Percentiles rank a stretch among this genome's conserved stretches.
Conservation (phyloP, 2,113 vertebrate species). For the Fulmarus glacialis region DNA sequence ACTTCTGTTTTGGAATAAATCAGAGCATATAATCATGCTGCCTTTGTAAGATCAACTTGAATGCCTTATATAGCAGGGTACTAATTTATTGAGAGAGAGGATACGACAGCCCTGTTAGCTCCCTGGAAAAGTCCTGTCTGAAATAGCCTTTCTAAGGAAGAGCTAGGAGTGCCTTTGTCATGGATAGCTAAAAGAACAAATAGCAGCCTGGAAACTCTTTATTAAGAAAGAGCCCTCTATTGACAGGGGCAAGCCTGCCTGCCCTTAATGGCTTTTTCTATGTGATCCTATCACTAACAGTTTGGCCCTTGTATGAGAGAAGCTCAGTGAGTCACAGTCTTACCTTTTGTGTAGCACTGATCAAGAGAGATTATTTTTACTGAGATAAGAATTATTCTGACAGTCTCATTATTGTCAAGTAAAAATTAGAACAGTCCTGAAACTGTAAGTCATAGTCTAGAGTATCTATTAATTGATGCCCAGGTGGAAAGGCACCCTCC, state of each 20-base stretch:
- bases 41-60: not conserved
- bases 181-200: not conserved
- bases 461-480: not conserved
- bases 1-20: not conserved
- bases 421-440: slow-evolving; percentile 1
- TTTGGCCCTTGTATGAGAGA: not conserved
- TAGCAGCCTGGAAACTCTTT: not conserved
- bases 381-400: not conserved
- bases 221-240: not conserved
- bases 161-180: not conserved
- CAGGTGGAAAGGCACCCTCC: not conserved
- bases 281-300: not conserved
- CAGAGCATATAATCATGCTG: not conserved
- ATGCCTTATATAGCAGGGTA: not conserved
- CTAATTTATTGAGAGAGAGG: not conserved
- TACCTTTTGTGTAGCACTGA: not conserved
- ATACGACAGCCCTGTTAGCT: not conserved
- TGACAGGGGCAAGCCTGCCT: not conserved
- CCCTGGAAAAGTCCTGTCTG: not conserved
- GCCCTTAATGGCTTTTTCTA: not conserved
- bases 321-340: not conserved
- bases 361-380: not conserved
- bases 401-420: slow-evolving; percentile 17
- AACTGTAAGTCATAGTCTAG: not conserved
- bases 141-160: not conserved